phyloP scores from a whole-genome alignment of 92 coral and sea anemone genomes.

The Chrysogorgia sp. region DNA sequence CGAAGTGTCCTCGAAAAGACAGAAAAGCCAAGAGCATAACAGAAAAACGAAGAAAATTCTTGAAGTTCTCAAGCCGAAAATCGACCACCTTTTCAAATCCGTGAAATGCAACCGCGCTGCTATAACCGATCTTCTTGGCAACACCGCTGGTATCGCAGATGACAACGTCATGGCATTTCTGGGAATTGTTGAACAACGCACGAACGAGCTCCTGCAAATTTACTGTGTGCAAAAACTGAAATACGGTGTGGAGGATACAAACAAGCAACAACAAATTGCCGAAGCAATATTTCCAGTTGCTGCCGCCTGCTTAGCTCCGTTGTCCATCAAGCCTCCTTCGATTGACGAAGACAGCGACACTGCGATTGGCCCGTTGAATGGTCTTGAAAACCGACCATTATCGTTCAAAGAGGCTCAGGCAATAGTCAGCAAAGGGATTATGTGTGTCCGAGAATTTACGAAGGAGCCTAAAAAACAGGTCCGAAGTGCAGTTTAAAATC shows the following conservation, averaged over 20 bases:
- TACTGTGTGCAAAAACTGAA: constrained; percentile 71
- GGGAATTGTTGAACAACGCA: constrained; percentile 92
- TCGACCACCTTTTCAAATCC: constrained; percentile 71
- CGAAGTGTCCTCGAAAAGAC: constrained; percentile 59
- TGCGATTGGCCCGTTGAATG: constrained; percentile 12
- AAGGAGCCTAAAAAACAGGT: constrained; percentile 19
- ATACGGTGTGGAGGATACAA: constrained; percentile 51
- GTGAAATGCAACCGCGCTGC: constrained; percentile 82
- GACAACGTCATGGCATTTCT: constrained; percentile 82
- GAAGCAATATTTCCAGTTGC: constrained; percentile 81
- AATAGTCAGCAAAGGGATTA: constrained; percentile 26
- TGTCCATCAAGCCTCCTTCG: constrained; percentile 74
- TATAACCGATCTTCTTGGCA: constrained; percentile 82
- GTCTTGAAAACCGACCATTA: constrained; percentile 12
- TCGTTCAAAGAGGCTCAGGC: constrained; percentile 45
- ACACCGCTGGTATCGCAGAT: constrained; percentile 78
- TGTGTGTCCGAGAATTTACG: constrained; percentile 1
- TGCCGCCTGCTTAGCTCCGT: constrained; percentile 59
- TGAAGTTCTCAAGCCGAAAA: constrained; percentile 76
- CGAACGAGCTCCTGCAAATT: constrained; percentile 77
- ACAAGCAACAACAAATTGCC: constrained; percentile 44
- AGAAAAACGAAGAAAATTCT: constrained; percentile 56
- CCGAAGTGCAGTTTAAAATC: constrained; percentile 15
- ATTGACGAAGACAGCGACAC: constrained; percentile 73
- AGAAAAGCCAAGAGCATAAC: constrained; percentile 56